phyloP scores from a whole-genome alignment of 2,113 vertebrate species.

The Dissostichus mawsoni region DNA sequence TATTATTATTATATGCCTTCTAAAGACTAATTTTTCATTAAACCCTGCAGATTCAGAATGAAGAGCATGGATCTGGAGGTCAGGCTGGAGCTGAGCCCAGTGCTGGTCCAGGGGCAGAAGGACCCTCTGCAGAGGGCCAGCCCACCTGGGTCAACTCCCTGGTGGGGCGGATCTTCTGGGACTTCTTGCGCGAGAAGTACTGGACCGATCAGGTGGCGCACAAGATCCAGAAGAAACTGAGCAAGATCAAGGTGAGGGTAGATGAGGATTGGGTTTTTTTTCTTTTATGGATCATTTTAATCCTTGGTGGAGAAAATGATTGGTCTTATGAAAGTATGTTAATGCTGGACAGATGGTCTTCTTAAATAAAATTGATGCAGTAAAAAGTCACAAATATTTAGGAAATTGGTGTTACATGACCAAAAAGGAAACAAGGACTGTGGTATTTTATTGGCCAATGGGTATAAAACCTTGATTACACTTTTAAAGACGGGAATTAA shows the following conservation, averaged over 20 bases:
- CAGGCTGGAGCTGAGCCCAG: constrained; percentile 45
- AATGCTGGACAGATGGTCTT: no score
- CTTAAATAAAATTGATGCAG: no score
- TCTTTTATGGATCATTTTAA: no score
- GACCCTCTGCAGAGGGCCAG: constrained; percentile 39
- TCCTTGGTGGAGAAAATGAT: not conserved
- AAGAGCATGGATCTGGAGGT: constrained; percentile 38
- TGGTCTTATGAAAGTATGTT: no score
- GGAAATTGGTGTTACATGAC: no score
- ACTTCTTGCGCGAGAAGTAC: constrained; percentile 88
- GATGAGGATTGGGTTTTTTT: not conserved
- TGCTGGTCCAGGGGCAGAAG: constrained; percentile 7
- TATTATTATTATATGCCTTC: not conserved
- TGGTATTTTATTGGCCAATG: no score
- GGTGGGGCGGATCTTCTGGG: constrained; percentile 89
- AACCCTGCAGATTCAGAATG: constrained; percentile 60
- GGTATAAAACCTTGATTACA: no score
- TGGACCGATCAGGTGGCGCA: constrained; percentile 87
- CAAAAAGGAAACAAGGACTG: no score
- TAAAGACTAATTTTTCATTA: accelerated
- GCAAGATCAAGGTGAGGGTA: constrained; percentile 88
- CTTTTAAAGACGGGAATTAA: no score
- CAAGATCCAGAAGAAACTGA: constrained; percentile 91
- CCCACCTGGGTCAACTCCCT: constrained; percentile 87
- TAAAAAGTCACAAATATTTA: no score